Percentiles rank a stretch among this genome's conserved stretches.
Conservation (phyloP, 2,113 vertebrate species). For the Coregonus clupeaformis region DNA sequence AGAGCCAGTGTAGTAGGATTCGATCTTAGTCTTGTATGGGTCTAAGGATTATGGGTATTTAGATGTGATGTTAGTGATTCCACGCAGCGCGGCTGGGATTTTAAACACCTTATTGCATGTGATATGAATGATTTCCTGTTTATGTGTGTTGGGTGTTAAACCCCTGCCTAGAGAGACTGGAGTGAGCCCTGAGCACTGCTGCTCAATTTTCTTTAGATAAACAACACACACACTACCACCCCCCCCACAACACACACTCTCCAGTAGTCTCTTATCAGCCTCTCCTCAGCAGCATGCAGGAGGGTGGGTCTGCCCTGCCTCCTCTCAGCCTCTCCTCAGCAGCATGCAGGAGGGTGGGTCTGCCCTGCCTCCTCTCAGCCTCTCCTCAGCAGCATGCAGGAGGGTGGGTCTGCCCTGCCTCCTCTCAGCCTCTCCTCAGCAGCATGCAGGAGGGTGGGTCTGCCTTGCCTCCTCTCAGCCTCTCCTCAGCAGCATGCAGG, state of each 20-base stretch:
- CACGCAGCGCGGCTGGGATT: slow-evolving; percentile 9
- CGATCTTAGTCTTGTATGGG: too few species aligned
- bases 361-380: slow-evolving; percentile 74
- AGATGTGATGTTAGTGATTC: slow-evolving; percentile 24
- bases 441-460: too few species aligned
- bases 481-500: not conserved
- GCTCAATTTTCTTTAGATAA: too few species aligned
- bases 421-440: too few species aligned
- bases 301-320: slow-evolving; percentile 21
- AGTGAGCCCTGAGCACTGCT: slow-evolving; percentile 14
- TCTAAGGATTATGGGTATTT: slow-evolving; percentile 5
- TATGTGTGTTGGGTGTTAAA: slow-evolving; percentile 16
- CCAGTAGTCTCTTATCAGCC: too few species aligned
- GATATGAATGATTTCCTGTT: not conserved
- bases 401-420: too few species aligned
- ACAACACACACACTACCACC: too few species aligned
- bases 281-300: not conserved
- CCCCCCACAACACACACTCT: too few species aligned
- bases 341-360: slow-evolving; percentile 42
- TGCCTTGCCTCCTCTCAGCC: too few species aligned
- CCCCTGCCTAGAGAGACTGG: slow-evolving; percentile 8
- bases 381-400: too few species aligned
- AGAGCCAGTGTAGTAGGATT: too few species aligned
- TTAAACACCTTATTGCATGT: slow-evolving; percentile 18
- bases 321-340: too few species aligned